Evolutionary conservation across 37 sponge, comb jelly and placozoan species (phyloP).

Genomic region (Hexactinellida sp.): DNA sequence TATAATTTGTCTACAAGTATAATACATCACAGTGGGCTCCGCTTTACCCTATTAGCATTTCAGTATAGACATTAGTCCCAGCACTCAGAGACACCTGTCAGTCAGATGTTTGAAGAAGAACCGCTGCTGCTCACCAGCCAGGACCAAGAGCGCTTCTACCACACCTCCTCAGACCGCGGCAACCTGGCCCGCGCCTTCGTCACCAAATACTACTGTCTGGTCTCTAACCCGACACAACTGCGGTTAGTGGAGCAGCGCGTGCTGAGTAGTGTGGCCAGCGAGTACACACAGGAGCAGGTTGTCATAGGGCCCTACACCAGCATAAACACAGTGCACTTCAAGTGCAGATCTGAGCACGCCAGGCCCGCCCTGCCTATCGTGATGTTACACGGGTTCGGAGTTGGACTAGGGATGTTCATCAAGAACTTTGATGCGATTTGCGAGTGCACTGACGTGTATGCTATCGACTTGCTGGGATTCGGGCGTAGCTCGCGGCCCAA

Average conservation of each 20-base stretch:
- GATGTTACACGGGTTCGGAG: conserved; percentile 84
- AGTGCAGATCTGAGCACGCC: not conserved
- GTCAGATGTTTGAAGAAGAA: not conserved
- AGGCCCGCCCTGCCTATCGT: conserved; percentile 39
- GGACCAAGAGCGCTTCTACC: not conserved
- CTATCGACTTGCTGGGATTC: conserved; percentile 84
- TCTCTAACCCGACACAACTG: not conserved
- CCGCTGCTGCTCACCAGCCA: not conserved
- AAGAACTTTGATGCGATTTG: conserved; percentile 59
- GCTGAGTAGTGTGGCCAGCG: not conserved
- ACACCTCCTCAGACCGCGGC: not conserved
- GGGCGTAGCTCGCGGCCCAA: conserved; percentile 58
- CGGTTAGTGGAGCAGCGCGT: not conserved
- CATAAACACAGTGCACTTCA: not conserved
- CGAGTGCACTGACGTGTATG: conserved; percentile 34
- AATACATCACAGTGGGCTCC: no score
- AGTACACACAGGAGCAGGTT: not conserved
- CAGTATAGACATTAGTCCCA: no score
- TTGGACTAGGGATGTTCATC: conserved; percentile 57
- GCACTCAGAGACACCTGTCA: no score
- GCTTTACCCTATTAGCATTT: no score
- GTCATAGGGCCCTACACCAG: not conserved
- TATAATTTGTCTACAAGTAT: no score
- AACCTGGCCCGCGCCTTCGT: not conserved
- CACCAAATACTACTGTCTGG: not conserved